These are phyloP conservation scores for Folsomia manolachei DNA, from an alignment of 2,888 invertebrate genomes.

Conservation along the genomic window DNA sequence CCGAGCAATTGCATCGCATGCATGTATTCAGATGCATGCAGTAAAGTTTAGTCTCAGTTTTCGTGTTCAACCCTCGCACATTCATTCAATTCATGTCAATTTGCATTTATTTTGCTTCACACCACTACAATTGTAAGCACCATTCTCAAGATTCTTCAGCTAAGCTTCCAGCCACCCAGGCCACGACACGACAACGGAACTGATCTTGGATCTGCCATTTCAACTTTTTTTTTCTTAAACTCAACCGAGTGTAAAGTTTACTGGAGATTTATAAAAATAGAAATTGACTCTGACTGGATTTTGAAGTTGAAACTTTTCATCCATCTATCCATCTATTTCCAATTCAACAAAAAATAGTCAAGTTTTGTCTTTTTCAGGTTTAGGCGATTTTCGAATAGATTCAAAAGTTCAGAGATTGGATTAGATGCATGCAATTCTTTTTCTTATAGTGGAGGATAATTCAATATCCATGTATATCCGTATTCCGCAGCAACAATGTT, in stretches of 20 bases:
- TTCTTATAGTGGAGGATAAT: not conserved
- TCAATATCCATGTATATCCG: constrained; percentile 32
- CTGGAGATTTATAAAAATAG: not conserved
- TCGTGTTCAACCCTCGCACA: too few species aligned
- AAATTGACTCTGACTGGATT: not conserved
- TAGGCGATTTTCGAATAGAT: not conserved
- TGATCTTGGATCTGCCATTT: too few species aligned
- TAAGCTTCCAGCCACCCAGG: too few species aligned
- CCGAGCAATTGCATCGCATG: too few species aligned
- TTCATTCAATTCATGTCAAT: not conserved
- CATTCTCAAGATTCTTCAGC: too few species aligned
- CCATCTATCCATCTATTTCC: not conserved
- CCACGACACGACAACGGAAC: not conserved
- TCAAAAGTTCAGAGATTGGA: not conserved
- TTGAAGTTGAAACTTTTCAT: not conserved
- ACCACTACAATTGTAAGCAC: too few species aligned
- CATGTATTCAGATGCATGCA: too few species aligned
- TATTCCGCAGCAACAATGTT: too few species aligned
- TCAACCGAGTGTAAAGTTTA: not conserved
- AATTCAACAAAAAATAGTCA: too few species aligned
- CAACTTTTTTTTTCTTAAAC: not conserved
- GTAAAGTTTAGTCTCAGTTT: not conserved
- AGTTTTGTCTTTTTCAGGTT: not conserved
- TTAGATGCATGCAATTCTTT: not conserved
- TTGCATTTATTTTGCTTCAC: not conserved